Conservation (phyloP, 2,797 vertebrate species). For the Catharus ustulatus region DNA sequence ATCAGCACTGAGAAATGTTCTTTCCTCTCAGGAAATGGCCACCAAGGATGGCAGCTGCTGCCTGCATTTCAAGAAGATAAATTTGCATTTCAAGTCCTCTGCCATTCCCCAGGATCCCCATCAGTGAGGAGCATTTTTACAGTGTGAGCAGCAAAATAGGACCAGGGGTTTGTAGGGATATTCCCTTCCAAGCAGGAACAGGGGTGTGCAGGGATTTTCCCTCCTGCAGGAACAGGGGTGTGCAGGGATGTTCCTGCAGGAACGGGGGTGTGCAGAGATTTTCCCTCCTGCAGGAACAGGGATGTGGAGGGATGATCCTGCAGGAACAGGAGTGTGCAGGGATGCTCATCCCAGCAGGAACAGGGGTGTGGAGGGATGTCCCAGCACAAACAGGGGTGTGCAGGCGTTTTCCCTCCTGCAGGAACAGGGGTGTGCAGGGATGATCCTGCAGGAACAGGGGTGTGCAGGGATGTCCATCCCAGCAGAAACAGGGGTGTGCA, state of each 20-base stretch:
- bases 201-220: neutral
- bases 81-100: conserved; percentile 12
- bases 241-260: neutral
- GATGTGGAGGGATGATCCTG: too few species aligned
- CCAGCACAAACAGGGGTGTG: too few species aligned
- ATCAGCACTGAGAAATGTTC: conserved; percentile 10
- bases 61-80: neutral
- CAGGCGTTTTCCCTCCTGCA: too few species aligned
- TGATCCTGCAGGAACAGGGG: fast-evolving
- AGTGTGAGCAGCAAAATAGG: neutral
- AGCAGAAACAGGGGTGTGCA: neutral
- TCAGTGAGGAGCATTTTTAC: neutral
- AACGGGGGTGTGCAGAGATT: too few species aligned
- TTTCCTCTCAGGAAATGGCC: conserved; percentile 30
- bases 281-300: neutral
- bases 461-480: neutral
- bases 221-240: neutral
- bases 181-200: neutral
- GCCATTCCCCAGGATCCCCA: neutral
- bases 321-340: neutral
- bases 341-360: neutral
- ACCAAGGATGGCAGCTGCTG: neutral
- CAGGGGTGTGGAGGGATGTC: neutral
- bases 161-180: neutral
- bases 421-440: neutral